Evolutionary conservation across 2,113 vertebrate species (phyloP), one percentile per base, ranked within the genome.

Genomic region (Psilopogon haemacephalus): DNA sequence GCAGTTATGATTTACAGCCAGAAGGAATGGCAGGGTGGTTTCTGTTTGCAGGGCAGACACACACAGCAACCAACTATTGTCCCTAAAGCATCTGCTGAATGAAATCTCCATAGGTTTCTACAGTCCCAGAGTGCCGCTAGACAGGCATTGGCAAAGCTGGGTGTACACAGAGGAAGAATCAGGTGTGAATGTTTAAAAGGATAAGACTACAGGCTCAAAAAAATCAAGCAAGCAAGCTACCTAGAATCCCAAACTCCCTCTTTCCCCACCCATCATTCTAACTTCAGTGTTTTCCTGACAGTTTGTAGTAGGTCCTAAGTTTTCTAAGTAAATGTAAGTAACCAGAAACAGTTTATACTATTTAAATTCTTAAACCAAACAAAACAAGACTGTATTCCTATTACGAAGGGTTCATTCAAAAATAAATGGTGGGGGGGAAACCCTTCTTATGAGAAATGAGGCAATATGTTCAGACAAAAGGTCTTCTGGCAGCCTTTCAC

Each of bases 291-390:
- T 92, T 76, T 56, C 19, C 30, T 71, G 48, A 28, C 24, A 12
- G 26, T 32, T 72, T 70, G 9, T 35, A 48, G 26, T n/a, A 65
- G 5, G 18, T 64, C 33, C 17, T 75, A 17, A 76, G 0, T 12
- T 64, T 71, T 33, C 15, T 27, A 81, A 68, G 38, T 55, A 68
- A 75, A 81, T 3, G 11, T 15, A 26, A 5, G 14, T 21, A 44
- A 88, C 62, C 27, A 84, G 35, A 77, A 93, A 72, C 19, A 67
- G 37, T 35, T 40, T 55, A 37, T 67, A 46, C 40, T 24, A 9
- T 46, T 88, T 73, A 46, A 90, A 88, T 90, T 75, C 54, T 86
- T 78, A 93, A 83, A 72, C 17, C 21, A 93, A 88, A 78, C 26
- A 42, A 75, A 91, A 38, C 21, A 65, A 33, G 9, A 94, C 86